Conservation (phyloP, 1,140 invertebrate species). For the Pararge aegeria region DNA sequence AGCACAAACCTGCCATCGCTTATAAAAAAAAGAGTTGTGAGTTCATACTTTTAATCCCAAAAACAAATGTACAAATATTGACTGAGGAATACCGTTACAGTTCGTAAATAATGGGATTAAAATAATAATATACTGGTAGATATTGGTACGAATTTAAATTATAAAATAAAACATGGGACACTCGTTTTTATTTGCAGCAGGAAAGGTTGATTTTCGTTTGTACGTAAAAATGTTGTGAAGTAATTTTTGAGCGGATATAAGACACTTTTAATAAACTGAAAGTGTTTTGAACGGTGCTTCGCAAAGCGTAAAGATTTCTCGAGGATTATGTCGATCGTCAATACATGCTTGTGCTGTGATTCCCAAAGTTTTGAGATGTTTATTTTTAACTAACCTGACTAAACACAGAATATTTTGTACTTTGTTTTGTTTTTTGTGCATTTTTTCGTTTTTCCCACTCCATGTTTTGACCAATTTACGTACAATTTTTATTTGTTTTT, state of each 20-base stretch:
- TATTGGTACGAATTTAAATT: constrained; percentile 3
- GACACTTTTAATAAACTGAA: constrained; percentile 68
- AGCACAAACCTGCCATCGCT: too few relatives aligned
- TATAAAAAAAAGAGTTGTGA: too few relatives aligned
- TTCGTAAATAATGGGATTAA: constrained; percentile 26
- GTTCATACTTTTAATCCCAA: not conserved
- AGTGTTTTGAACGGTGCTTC: constrained; percentile 71
- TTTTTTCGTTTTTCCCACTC: too few relatives aligned
- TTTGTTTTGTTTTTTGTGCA: too few relatives aligned
- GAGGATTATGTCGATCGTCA: constrained; percentile 60
- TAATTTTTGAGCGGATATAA: constrained; percentile 23
- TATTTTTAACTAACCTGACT: not conserved
- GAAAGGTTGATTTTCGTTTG: constrained; percentile 5
- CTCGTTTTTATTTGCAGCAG: not conserved
- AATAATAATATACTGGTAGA: constrained; percentile 14
- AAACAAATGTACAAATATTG: constrained; percentile 42
- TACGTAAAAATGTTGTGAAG: constrained; percentile 1
- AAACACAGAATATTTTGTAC: too few relatives aligned
- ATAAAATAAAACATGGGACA: not conserved
- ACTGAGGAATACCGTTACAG: constrained; percentile 45
- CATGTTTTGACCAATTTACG: too few relatives aligned
- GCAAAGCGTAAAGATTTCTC: constrained; percentile 68
- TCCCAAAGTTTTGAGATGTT: constrained; percentile 49
- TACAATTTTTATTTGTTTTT: too few relatives aligned
- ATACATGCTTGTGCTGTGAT: constrained; percentile 33